phyloP scores from a whole-genome alignment of 2,888 invertebrate genomes.

The Tetragnatha montana region DNA sequence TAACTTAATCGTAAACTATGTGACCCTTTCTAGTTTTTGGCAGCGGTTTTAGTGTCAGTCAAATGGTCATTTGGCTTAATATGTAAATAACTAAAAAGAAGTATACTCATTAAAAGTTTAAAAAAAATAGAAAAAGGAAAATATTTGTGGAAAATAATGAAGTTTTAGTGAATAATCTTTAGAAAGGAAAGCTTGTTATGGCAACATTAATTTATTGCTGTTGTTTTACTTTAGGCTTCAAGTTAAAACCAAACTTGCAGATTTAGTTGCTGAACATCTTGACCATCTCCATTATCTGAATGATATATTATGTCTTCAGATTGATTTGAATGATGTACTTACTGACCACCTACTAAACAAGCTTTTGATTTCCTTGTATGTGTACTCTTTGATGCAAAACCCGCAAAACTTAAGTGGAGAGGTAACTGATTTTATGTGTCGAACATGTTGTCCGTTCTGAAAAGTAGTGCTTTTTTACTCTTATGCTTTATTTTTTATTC shows the following conservation, averaged over 20 bases:
- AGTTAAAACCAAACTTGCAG: conserved; percentile 92
- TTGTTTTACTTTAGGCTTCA: conserved; percentile 82
- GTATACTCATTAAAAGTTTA: not conserved
- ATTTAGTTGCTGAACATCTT: conserved; percentile 96
- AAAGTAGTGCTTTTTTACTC: not conserved
- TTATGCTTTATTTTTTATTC: conserved; percentile 21
- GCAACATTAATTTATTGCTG: not conserved
- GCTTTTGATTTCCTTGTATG: conserved; percentile 93
- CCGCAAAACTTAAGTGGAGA: conserved; percentile 73
- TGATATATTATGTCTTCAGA: conserved; percentile 94
- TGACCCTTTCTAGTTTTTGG: no score
- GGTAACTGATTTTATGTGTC: conserved; percentile 63
- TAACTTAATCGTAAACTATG: no score
- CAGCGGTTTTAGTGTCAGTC: no score
- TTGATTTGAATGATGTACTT: conserved; percentile 93
- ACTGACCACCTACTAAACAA: conserved; percentile 95
- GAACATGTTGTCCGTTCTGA: not conserved
- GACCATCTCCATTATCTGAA: conserved; percentile 98
- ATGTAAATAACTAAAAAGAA: no score
- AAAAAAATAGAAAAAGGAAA: not conserved
- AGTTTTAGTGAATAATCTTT: no score
- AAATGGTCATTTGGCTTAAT: no score
- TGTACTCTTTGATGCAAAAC: conserved; percentile 86
- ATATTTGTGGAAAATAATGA: no score
- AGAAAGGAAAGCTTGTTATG: not conserved